Evolutionary conservation across 2,888 invertebrate species (phyloP), one percentile per base, ranked within the genome.

Genomic region (Sesia apiformis): DNA sequence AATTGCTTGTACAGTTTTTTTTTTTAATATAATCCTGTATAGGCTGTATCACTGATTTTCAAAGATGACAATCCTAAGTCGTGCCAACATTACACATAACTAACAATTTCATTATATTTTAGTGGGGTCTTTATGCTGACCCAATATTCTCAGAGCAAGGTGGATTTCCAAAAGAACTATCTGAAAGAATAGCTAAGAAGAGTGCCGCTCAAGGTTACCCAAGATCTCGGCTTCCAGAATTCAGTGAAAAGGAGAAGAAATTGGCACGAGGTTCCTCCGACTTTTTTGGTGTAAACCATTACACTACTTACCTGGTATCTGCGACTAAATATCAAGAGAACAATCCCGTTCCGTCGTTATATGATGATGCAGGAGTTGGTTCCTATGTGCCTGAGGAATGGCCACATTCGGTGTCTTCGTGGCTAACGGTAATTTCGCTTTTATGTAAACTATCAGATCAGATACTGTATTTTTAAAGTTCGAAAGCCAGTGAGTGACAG

Each of bases 221-320:
- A 0, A 60, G 68, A 43, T 90, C 91, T 0, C 74, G 90, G 1
- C 63, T 91, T 51, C 90, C 90, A 0, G 63, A 66, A n/a, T 90
- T 90, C 62, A 81, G 84, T 0, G 66, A 72, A 7, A 77, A 83
- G 52, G 90, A 91, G 70, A 69, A 63, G 5, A 60, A 59, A 0
- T 72, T 75, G 3, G 72, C 75, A 0, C 72, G 65, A 53, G 87
- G 87, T 3, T 38, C 78, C 0, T 60, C 65, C 0, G 87, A 87
- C 58, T 88, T 85, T 66, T 76, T 84, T 23, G 84, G 94, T 0
- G 80, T 95, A 3, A 95, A 95, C 66, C 91, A 93, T 57, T 96
- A 95, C 69, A 91, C 93, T 0, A 74, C 90, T 0, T 63, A 3
- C 0, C 41, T 72, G 3, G 55, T 78, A 5, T 76, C 78, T 0